Percentiles rank a stretch among this genome's conserved stretches.
These are phyloP conservation scores for Grammatotria lemairii DNA, from an alignment of 2,113 vertebrate genomes.

Conservation along the genomic window DNA sequence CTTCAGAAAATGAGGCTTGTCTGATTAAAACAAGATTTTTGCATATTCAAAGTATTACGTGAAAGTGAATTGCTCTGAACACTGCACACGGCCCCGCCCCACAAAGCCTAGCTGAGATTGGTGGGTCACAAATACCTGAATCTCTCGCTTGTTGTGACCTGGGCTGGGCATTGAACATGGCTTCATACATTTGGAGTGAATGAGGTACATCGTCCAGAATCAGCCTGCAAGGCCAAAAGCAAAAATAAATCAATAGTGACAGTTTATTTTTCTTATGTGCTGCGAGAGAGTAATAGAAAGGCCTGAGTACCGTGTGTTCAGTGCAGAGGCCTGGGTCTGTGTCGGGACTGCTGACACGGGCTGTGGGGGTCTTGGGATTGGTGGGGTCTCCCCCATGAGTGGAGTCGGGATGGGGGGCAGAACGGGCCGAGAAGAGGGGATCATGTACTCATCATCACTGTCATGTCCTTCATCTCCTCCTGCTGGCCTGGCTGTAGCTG, in stretches of 20 bases:
- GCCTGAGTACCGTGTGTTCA: slow-evolving; percentile 57
- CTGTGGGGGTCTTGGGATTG: slow-evolving; percentile 65
- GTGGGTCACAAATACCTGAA: slow-evolving; percentile 71
- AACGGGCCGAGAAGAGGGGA: slow-evolving; percentile 84
- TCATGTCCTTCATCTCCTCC: slow-evolving; percentile 75
- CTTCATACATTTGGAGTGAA: slow-evolving; percentile 80
- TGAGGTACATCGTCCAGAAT: slow-evolving; percentile 76
- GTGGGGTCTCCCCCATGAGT: slow-evolving; percentile 13
- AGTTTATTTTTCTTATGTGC: neutral
- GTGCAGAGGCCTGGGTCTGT: slow-evolving; percentile 54
- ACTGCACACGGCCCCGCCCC: neutral
- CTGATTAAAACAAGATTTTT: neutral
- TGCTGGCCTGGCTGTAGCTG: slow-evolving; percentile 67
- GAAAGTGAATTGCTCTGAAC: neutral
- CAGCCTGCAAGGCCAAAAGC: slow-evolving; percentile 25
- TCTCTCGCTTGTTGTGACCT: slow-evolving; percentile 57
- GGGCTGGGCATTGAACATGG: slow-evolving; percentile 90
- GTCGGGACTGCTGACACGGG: slow-evolving; percentile 27
- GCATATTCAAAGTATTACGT: neutral
- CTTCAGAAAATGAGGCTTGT: neutral
- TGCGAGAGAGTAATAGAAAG: neutral
- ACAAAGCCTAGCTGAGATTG: neutral
- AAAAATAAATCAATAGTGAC: neutral
- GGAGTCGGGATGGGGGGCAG: slow-evolving; percentile 50
- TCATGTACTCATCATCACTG: slow-evolving; percentile 90